phyloP scores from a whole-genome alignment of 2,888 invertebrate species.

The Apoderus coryli region DNA sequence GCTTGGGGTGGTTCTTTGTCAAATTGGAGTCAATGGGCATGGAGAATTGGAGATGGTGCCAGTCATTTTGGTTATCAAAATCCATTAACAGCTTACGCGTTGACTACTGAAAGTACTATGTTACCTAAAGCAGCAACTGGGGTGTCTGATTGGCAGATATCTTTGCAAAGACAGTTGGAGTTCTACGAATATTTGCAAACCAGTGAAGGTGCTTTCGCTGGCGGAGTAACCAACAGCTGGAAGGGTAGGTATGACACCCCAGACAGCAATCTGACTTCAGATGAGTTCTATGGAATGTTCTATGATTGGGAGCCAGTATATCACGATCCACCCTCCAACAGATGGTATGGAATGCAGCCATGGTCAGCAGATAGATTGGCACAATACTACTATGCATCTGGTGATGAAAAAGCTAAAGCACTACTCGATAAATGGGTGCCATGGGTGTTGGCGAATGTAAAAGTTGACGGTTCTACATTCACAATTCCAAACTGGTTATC shows the following conservation, averaged over 20 bases:
- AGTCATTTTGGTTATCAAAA: constrained; percentile 19
- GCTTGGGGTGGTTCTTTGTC: constrained; percentile 19
- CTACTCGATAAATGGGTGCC: constrained; percentile 9
- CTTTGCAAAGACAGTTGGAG: constrained; percentile 18
- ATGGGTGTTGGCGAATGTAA: constrained; percentile 11
- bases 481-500: constrained; percentile 9
- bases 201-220: constrained; percentile 19
- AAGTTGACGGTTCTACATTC: constrained; percentile 10
- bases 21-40: constrained; percentile 15
- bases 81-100: constrained; percentile 18
- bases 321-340: constrained; percentile 11
- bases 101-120: constrained; percentile 14
- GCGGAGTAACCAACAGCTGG: constrained; percentile 20
- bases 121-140: constrained; percentile 18
- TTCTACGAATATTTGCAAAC: constrained; percentile 19
- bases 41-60: constrained; percentile 18
- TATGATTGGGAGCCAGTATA: constrained; percentile 11
- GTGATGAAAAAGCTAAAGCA: constrained; percentile 10
- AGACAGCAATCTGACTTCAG: constrained; percentile 10
- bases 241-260: constrained; percentile 19
- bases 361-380: constrained; percentile 14
- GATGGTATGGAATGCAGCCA: constrained; percentile 13
- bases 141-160: constrained; percentile 16
- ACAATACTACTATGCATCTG: constrained; percentile 13
- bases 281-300: constrained; percentile 13